Evolutionary conservation across 2,888 invertebrate genomes (phyloP).

Genomic region (Pachydiplax longipennis): DNA sequence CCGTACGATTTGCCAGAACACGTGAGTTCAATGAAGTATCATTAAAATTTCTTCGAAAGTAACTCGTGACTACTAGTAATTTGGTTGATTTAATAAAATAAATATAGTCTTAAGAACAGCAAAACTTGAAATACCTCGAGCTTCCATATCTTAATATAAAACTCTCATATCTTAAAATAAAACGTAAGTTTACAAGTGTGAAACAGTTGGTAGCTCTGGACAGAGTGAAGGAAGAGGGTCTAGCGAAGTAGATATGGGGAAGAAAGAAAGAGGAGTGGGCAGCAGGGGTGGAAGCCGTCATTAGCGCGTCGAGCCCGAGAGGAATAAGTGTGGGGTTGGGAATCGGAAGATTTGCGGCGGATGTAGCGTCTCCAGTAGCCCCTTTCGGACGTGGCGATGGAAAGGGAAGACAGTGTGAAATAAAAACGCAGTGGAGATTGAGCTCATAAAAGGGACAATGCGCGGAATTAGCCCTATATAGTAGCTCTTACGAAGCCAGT

Average conservation of each 20-base stretch:
- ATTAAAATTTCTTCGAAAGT: too few species aligned
- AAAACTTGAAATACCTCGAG: too few species aligned
- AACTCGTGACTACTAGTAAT: too few species aligned
- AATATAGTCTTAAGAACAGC: too few species aligned
- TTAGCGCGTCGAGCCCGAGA: slow-evolving; percentile 10
- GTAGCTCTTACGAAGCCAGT: neutral
- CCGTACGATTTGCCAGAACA: too few species aligned
- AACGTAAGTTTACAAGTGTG: too few species aligned
- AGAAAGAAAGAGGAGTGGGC: neutral
- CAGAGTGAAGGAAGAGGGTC: neutral
- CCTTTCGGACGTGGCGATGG: neutral
- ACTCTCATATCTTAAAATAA: too few species aligned
- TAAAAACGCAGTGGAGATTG: neutral
- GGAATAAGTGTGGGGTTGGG: slow-evolving; percentile 30
- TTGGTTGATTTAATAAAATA: too few species aligned
- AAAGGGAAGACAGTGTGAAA: neutral
- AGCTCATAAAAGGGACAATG: neutral
- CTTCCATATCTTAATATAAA: too few species aligned
- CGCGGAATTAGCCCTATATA: neutral
- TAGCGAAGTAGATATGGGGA: neutral
- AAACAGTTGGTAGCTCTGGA: neutral
- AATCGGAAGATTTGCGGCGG: slow-evolving; percentile 35
- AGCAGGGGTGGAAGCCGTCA: slow-evolving; percentile 4
- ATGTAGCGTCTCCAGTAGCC: neutral
- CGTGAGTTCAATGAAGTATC: too few species aligned